Base-by-base conservation (phyloP, 2,113 vertebrate species). In the Corythoichthys intestinalis region DNA sequence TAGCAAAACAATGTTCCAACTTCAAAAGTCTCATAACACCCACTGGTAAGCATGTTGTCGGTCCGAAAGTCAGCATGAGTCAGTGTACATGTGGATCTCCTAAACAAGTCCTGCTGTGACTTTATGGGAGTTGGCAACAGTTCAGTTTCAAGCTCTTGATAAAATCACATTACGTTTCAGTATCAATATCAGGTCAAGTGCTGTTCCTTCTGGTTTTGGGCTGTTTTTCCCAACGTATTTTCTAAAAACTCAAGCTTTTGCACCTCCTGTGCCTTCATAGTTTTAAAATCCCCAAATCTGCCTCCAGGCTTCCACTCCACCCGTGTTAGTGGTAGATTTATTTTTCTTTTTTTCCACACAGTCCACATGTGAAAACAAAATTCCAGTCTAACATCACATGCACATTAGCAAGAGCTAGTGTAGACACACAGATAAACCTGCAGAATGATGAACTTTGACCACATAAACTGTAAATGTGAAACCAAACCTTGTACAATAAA, bases 11-110 rank as follows among this genome's bases (percentile, higher is more conserved):
- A 71, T 48, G 74, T 67, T 77, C 7, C 67, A 46, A 72, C 73
- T 67, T 77, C 6, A 67, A 46, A 72, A 70, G 53, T 67, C 66
- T 80, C 77, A 83, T 83, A 83, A 66, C 71, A 20, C n/a, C 64
- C 34, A 48, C 65, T 63, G 76, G 53, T 67, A 34, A 73, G 81
- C 67, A 66, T 44, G 59, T 83, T 75, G 56, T 48, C 28, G 63
- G 38, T 68, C 64, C 66, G 73, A 81, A 59, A 6, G 69, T 71
- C 6, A 49, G 35, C 60, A 59, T 72, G 70, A 77, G 65, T 69
- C 69, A 79, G 13, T 3, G 10, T 4, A 13, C 57, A 59, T 39
- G 50, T 53, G 11, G 48, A 50, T 13, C 48, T 58, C 34, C 28
- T 35, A 35, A 58, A 58, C 34, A 20, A 56, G 53, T 7, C 53